A percentile compares a stretch with the other conserved stretches of the same genome.
Conservation (phyloP, 2,113 vertebrate genomes). For the Cariama cristata region DNA sequence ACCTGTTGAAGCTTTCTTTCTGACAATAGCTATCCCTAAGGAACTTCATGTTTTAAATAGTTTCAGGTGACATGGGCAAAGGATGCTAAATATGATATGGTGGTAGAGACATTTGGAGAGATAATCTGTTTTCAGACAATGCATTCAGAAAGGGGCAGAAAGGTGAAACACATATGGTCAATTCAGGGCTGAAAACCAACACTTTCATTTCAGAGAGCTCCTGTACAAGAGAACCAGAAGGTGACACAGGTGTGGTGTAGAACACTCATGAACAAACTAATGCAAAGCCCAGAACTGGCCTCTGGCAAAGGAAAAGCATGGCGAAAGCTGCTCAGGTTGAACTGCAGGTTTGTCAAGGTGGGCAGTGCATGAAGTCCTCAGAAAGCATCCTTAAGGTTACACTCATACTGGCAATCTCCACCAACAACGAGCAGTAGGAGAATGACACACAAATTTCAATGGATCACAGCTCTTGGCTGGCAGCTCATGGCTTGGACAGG, state of each 20-base stretch:
- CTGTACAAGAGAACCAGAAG: not conserved
- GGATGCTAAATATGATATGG: not conserved
- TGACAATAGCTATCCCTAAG: not conserved
- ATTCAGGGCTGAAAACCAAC: not conserved
- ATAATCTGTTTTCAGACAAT: not conserved
- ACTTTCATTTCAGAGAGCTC: not conserved
- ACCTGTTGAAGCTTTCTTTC: not conserved
- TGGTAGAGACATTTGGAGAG: not conserved
- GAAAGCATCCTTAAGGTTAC: not conserved
- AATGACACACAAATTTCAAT: not conserved
- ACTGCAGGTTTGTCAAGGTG: not conserved
- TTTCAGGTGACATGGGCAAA: not conserved
- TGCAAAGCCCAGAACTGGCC: not conserved
- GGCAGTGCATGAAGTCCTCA: not conserved
- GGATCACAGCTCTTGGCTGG: not conserved
- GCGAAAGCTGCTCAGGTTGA: not conserved
- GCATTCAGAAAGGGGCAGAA: not conserved
- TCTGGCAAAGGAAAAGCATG: not conserved
- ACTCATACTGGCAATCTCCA: not conserved
- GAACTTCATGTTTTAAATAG: not conserved
- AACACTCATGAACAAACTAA: not conserved
- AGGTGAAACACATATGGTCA: not conserved
- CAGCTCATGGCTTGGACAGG: too few species aligned
- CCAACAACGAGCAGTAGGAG: not conserved
- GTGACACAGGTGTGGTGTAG: accelerated